A percentile compares a stretch with the other conserved stretches of the same genome.
Evolutionary conservation across 92 coral and sea anemone genomes (phyloP).

Genomic region (Galaxea fascicularis): DNA sequence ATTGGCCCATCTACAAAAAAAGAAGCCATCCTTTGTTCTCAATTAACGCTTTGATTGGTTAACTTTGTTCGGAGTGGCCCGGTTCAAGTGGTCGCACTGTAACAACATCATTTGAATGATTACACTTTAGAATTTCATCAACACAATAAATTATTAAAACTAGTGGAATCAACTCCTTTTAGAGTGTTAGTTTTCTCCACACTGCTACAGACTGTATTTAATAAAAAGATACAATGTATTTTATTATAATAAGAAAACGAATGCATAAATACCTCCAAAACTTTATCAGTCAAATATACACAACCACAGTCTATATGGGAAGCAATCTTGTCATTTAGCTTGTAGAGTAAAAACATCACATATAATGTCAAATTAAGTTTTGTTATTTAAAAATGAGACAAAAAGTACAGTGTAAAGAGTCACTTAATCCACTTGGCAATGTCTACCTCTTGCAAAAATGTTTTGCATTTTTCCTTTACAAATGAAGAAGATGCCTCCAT

Average conservation of each 20-base stretch:
- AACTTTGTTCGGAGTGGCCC: too few relatives aligned
- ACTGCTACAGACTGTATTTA: not conserved
- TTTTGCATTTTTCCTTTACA: conserved; percentile 10
- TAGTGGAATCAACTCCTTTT: too few relatives aligned
- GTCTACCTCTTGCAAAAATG: conserved; percentile 14
- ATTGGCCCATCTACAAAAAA: too few relatives aligned
- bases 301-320: conserved; percentile 36
- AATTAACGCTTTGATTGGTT: too few relatives aligned
- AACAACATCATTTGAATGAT: not conserved
- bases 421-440: not conserved
- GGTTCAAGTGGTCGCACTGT: too few relatives aligned
- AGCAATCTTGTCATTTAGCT: conserved; percentile 32
- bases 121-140: not conserved
- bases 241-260: not conserved
- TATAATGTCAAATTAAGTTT: not conserved
- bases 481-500: conserved; percentile 33
- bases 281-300: conserved; percentile 25
- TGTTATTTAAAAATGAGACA: too few relatives aligned
- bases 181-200: not conserved
- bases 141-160: not conserved
- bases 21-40: too few relatives aligned
- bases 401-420: too few relatives aligned
- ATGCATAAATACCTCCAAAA: conserved; percentile 5
- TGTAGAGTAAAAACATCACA: not conserved
- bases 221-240: too few relatives aligned